A percentile compares a stretch with the other conserved stretches of the same genome.
These are phyloP conservation scores for Hoplostethus atlanticus DNA, from an alignment of 2,797 vertebrate genomes.

Conservation along the genomic window DNA sequence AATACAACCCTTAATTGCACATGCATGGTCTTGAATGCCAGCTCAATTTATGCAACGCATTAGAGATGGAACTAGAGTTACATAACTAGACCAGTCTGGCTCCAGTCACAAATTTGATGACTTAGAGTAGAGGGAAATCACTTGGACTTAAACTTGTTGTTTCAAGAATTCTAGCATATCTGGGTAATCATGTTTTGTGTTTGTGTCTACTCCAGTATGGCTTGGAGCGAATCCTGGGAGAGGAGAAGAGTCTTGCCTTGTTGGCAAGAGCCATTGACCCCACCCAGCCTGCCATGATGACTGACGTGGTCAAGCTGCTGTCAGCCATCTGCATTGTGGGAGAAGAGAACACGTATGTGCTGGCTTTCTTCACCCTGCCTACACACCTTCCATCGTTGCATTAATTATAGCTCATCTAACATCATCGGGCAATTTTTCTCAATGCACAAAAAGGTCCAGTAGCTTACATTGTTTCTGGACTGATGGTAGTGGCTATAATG, in stretches of 20 bases:
- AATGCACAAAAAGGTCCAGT: neutral
- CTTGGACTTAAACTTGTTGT: neutral
- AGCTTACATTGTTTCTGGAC: neutral
- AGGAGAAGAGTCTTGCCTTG: constrained; percentile 93
- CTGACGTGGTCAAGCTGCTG: constrained; percentile 94
- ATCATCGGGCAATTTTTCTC: neutral
- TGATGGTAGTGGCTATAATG: no score
- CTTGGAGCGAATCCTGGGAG: constrained; percentile 95
- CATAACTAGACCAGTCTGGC: neutral
- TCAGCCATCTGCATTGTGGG: constrained; percentile 98
- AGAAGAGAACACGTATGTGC: constrained; percentile 95
- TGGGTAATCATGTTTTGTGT: constrained; percentile 25
- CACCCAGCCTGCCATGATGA: constrained; percentile 93
- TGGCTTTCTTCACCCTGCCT: constrained; percentile 22
- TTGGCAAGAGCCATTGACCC: constrained; percentile 93
- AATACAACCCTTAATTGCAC: no score
- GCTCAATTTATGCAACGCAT: neutral
- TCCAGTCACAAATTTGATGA: constrained; percentile 4
- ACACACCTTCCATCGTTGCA: neutral
- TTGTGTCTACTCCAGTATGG: constrained; percentile 88
- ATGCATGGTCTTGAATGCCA: neutral
- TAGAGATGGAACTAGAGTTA: constrained; percentile 1
- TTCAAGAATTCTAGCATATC: constrained; percentile 19
- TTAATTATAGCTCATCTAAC: constrained; percentile 17
- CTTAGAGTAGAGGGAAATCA: neutral